Base-by-base conservation (phyloP, 2,888 invertebrate genomes). In the Ormyrus rosae region DNA sequence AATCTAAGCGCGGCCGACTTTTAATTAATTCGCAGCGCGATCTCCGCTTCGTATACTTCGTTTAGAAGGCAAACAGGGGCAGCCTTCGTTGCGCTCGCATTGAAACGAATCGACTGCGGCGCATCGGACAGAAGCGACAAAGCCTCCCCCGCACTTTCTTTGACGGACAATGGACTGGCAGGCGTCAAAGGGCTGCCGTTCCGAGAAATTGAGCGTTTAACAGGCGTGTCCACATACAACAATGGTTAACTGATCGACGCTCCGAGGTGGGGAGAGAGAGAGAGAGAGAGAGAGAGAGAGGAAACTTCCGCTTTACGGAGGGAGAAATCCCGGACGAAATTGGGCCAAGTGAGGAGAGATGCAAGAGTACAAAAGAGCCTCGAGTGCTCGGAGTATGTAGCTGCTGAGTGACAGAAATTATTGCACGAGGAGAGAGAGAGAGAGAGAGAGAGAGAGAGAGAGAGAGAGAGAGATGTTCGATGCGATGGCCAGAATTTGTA, bases 121-220 rank as follows among this genome's bases (percentile, higher is more conserved):
- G 34, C 34, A 34, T 34, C 34, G 34, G 34, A 34, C 34, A 34
- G 34, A 34, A 0, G 19, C 60, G 64, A 63, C 68, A 74, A 73
- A 61, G 73, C 48, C 11, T 34, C 5, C 56, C 0, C 7, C 46
- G 64, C 10, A 61, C 63, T 76, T 80, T 80, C 71, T 75, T 80
- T 75, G 65, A 64, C 45, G 67, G 53, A 68, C 71, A 71, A 80
- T 68, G 60, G 48, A 60, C 34, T 34, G 51, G 19, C 72, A 61
- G 61, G 11, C 65, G 72, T 72, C 76, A 76, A 72, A 80, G 76
- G 68, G 63, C 61, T 6, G 51, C 51, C 13, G 34, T 11, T 56
- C 7, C 55, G 80, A 75, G 68, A 77, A 77, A 81, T 81, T 73
- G 81, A 77, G 77, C 73, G 48, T 68, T 81, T 73, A 81, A 77